A percentile compares a stretch with the other conserved stretches of the same genome.
Evolutionary conservation across 2,113 vertebrate genomes (phyloP).

Genomic region (Limanda limanda): DNA sequence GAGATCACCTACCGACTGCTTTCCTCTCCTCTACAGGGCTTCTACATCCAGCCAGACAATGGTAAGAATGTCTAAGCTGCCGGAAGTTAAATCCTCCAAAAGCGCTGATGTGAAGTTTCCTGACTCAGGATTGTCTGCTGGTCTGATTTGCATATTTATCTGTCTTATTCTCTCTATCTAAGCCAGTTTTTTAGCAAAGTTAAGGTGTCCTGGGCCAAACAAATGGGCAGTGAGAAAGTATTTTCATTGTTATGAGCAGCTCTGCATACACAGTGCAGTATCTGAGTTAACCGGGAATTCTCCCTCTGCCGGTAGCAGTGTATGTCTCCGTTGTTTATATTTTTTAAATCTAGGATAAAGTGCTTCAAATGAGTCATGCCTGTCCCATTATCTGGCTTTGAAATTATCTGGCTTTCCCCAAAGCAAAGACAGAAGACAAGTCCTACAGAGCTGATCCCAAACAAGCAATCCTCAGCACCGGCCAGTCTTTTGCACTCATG

Average conservation of each 20-base stretch:
- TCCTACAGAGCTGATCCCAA: slow-evolving; percentile 36
- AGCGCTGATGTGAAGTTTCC: slow-evolving; percentile 4
- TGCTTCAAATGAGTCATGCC: slow-evolving; percentile 30
- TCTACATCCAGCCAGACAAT: slow-evolving; percentile 85
- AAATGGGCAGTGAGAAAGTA: slow-evolving; percentile 27
- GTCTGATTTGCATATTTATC: slow-evolving; percentile 37
- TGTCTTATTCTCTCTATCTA: slow-evolving; percentile 26
- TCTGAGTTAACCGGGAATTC: slow-evolving; percentile 34
- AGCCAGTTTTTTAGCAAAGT: slow-evolving; percentile 37
- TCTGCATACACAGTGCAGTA: not conserved
- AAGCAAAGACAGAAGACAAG: slow-evolving; percentile 41
- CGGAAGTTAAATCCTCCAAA: slow-evolving; percentile 3
- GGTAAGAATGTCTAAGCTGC: slow-evolving; percentile 79
- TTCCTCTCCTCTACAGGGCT: slow-evolving; percentile 80
- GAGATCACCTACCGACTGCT: slow-evolving; percentile 88
- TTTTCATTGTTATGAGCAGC: slow-evolving; percentile 29
- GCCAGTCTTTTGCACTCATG: slow-evolving; percentile 32
- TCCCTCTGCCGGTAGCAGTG: slow-evolving; percentile 33
- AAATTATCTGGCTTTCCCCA: slow-evolving; percentile 18
- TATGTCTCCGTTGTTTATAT: slow-evolving; percentile 34
- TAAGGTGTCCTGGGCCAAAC: slow-evolving; percentile 21
- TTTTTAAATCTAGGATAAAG: slow-evolving; percentile 35
- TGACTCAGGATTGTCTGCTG: slow-evolving; percentile 29
- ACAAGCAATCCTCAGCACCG: not conserved
- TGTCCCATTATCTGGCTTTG: slow-evolving; percentile 37